Evolutionary conservation across 2,797 vertebrate genomes (phyloP), one percentile per base, ranked within the genome.

Genomic region (Enteromius anoplus): DNA sequence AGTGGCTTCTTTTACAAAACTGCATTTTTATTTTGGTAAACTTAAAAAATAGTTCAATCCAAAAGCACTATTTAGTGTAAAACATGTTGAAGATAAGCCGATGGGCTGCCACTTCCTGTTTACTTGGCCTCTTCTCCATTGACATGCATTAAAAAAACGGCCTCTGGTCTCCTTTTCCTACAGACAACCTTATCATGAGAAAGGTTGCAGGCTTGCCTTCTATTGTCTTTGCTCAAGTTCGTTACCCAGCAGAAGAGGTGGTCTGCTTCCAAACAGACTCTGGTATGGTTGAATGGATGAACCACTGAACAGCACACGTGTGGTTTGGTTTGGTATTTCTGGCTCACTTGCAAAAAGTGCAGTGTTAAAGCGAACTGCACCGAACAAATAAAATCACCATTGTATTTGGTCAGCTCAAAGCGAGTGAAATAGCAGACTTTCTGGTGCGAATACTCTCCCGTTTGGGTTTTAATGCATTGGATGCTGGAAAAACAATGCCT

Each of bases 401-500:
- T 5, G n/a, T 5, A 60, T 60, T 26, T 60, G 55, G n/a, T 26
- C n/a, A 4, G n/a, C 11, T 23, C 55, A 26, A 26, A 26, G 11
- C n/a, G 12, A 23, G n/a, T 23, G n/a, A 58, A 58, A n/a, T 4
- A 58, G 9, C 55, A 26, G n/a, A 60, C 23, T 60, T 60, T 26
- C 55, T 26, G 55, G 55, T 60, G 55, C 26, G 55, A 26, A 26
- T 26, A 60, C 55, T 11, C n/a, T 1, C 55, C 53, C 7, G 5
- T 15, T 15, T 3, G 3, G 65, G n/a, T 26, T 80, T 45, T 19
- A 66, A 53, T 7, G 37, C 40, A 47, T 2, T 3, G 2, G 15
- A 58, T 21, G 14, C 37, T 81, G 12, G 19, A 23, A 60, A n/a
- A 47, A 73, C 87, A 90, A 90, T 73, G 86, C 83, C 81, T 79